These are phyloP conservation scores for Sesia bembeciformis DNA, from an alignment of 2,888 invertebrate species.

Conservation along the genomic window DNA sequence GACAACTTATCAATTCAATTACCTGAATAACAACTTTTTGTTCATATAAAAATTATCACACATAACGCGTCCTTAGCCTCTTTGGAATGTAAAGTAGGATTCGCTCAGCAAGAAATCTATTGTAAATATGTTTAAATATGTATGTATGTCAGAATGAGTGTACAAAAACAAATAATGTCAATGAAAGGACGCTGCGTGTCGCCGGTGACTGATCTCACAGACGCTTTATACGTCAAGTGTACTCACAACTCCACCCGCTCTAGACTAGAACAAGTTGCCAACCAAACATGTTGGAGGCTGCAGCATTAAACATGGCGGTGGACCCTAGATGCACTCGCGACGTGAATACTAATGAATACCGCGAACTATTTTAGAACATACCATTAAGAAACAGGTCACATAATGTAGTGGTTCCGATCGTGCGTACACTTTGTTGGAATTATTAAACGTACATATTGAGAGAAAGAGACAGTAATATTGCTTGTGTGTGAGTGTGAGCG, in stretches of 20 bases:
- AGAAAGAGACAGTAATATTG: conserved; percentile 32
- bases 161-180: not conserved
- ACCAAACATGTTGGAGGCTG: conserved; percentile 40
- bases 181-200: not conserved
- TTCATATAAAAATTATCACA: not conserved
- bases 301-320: conserved; percentile 45
- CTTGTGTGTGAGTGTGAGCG: conserved; percentile 26
- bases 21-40: not conserved
- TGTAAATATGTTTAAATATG: not conserved
- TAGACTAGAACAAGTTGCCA: conserved; percentile 41
- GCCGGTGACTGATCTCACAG: not conserved
- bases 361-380: conserved; percentile 55
- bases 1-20: not conserved
- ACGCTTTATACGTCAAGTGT: not conserved
- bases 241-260: not conserved
- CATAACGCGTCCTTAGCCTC: not conserved
- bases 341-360: conserved; percentile 56
- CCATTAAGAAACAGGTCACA: conserved; percentile 65
- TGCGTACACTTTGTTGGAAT: conserved; percentile 41
- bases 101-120: not conserved
- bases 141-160: not conserved
- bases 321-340: conserved; percentile 30
- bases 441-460: conserved; percentile 41
- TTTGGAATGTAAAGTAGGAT: not conserved
- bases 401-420: conserved; percentile 47